Percentiles rank a stretch among this genome's conserved stretches.
phyloP scores from a whole-genome alignment of 2,888 invertebrate genomes.

The Steinernema scapterisci region DNA sequence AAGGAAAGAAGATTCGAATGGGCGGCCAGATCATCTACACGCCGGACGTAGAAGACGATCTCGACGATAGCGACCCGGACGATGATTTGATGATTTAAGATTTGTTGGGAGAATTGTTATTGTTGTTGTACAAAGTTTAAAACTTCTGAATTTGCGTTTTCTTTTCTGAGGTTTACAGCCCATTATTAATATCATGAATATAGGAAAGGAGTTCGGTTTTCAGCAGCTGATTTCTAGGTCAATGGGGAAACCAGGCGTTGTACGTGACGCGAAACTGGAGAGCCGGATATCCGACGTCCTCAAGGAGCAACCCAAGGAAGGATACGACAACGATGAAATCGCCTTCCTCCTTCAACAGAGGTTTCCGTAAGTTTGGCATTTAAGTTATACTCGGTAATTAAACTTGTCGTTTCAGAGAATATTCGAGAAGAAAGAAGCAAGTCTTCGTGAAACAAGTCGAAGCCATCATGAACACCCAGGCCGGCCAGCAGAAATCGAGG shows the following conservation, averaged over 20 bases:
- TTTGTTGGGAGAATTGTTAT: not conserved
- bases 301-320: constrained; percentile 30
- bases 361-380: constrained; percentile 45
- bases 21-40: constrained; percentile 62
- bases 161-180: not conserved
- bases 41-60: constrained; percentile 60
- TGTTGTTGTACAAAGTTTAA: constrained; percentile 18
- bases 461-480: constrained; percentile 33
- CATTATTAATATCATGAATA: not conserved
- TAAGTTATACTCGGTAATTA: not conserved
- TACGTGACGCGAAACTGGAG: not conserved
- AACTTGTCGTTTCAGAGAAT: constrained; percentile 51
- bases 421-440: constrained; percentile 48
- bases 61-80: constrained; percentile 64
- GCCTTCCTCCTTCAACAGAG: constrained; percentile 52
- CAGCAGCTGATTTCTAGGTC: not conserved
- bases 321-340: constrained; percentile 45
- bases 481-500: not conserved
- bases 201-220: not conserved
- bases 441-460: constrained; percentile 45
- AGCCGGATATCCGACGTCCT: constrained; percentile 18
- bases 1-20: constrained; percentile 50
- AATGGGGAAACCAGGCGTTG: not conserved
- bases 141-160: not conserved
- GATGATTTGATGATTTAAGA: constrained; percentile 53